Evolutionary conservation across 2,113 vertebrate species (phyloP).

Genomic region (Anarrhichthys ocellatus): DNA sequence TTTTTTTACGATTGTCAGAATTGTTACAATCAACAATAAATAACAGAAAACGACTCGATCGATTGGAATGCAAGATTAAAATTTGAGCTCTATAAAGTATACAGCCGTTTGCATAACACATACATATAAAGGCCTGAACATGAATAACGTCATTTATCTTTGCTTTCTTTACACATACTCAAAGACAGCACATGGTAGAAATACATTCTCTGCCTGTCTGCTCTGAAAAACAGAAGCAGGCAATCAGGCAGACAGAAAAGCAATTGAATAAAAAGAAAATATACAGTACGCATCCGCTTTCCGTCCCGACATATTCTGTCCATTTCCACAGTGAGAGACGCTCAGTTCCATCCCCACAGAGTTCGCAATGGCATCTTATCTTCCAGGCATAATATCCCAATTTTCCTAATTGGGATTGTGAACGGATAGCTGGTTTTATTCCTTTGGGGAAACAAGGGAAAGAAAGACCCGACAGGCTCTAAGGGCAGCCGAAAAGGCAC

Average conservation of each 20-base stretch:
- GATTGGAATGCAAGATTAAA: conserved; percentile 51
- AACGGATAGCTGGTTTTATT: conserved; percentile 54
- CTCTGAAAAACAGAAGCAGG: conserved; percentile 30
- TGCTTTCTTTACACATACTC: conserved; percentile 49
- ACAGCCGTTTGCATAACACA: conserved; percentile 39
- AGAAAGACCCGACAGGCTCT: conserved; percentile 22
- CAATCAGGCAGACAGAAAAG: conserved; percentile 48
- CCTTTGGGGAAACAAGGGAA: conserved; percentile 40
- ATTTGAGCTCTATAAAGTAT: conserved; percentile 34
- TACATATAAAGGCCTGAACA: conserved; percentile 28
- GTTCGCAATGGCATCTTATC: conserved; percentile 43
- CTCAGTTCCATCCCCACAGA: conserved; percentile 53
- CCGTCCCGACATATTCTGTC: conserved; percentile 35
- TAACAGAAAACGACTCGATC: conserved; percentile 63
- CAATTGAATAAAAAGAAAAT: conserved; percentile 21
- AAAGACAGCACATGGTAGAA: conserved; percentile 53
- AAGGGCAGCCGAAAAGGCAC: conserved; percentile 38
- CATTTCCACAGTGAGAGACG: conserved; percentile 56
- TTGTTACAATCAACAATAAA: conserved; percentile 74
- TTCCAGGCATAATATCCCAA: conserved; percentile 33
- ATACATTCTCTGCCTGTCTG: conserved; percentile 66
- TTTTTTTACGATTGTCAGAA: conserved; percentile 72
- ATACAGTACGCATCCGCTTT: conserved; percentile 48
- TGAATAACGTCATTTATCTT: conserved; percentile 47
- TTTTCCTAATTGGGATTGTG: conserved; percentile 33